Evolutionary conservation across 2,113 vertebrate genomes (phyloP).

Genomic region (Crotophaga sulcirostris): DNA sequence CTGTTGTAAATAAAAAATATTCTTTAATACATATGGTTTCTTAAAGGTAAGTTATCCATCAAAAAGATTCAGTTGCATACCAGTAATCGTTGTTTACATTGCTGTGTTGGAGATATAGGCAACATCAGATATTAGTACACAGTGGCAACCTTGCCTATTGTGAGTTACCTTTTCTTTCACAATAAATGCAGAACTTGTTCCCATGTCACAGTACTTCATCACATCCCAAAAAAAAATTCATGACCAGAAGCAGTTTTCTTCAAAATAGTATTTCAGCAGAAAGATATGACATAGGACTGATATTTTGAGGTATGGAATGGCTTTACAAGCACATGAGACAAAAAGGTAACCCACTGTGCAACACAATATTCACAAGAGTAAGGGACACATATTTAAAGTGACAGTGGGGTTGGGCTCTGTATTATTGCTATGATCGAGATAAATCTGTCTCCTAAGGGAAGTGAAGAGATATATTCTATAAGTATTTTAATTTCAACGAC

Average conservation of each 20-base stretch:
- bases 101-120: neutral
- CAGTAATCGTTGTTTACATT: neutral
- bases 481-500: neutral
- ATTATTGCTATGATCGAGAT: neutral
- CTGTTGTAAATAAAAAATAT: neutral
- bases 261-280: neutral
- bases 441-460: neutral
- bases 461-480: neutral
- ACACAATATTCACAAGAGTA: neutral
- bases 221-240: neutral
- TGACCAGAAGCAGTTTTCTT: neutral
- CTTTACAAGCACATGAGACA: neutral
- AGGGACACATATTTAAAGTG: neutral
- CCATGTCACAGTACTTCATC: neutral
- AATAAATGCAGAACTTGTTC: neutral
- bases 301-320: neutral
- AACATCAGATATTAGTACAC: rapidly evolving
- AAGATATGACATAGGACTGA: neutral
- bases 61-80: neutral
- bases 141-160: neutral
- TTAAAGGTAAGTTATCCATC: neutral
- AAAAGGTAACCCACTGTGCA: neutral
- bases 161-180: neutral
- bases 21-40: neutral
- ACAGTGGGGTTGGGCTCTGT: neutral